Evolutionary conservation across 1,140 invertebrate genomes (phyloP), one percentile per base, ranked within the genome.

Genomic region (Eumaeus atala): DNA sequence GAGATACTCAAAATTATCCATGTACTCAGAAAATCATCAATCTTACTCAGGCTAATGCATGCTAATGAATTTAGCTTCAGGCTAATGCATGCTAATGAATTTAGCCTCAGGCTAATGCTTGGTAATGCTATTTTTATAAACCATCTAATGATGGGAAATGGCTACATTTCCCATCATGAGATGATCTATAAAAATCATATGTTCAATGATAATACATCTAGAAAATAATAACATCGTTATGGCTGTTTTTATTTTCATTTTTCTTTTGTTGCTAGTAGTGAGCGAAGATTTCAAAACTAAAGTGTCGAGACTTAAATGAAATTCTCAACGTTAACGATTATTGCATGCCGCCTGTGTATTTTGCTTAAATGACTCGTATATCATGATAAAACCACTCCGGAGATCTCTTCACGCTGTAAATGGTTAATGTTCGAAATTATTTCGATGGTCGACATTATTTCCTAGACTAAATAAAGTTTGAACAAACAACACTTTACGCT

Each of bases 311-410:
- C 40, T 56, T 60, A 63, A 70, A 67, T 75, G 63, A 70, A 71
- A 72, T 61, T 67, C 68, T 77, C 77, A 77, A 51, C 71, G 73
- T 71, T 78, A 84, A 84, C 78, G 78, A 75, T 82, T 79, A 84
- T 74, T 71, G 70, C 72, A 51, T 37, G 59, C 52, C 64, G 57
- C 59, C 61, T 64, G 64, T 76, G 72, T 74, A 73, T 28, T 72
- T 73, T 78, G 61, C 67, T 59, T 74, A 77, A 77, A 74, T 67
- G 69, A 70, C 62, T 63, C 67, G 64, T 80, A 72, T 78, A 72
- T 79, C 72, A 72, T 68, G 72, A 80, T 77, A 76, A 74, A 59
- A 69, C 66, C 55, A 59, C 61, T 59, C 56, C 36, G 56, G 59
- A 65, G 61, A 68, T 60, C 59, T 66, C 56, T 64, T 62, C 64